Percentiles rank a stretch among this genome's conserved stretches.
These are phyloP conservation scores for Phasianus colchicus DNA, from an alignment of 2,113 vertebrate species.

Conservation along the genomic window DNA sequence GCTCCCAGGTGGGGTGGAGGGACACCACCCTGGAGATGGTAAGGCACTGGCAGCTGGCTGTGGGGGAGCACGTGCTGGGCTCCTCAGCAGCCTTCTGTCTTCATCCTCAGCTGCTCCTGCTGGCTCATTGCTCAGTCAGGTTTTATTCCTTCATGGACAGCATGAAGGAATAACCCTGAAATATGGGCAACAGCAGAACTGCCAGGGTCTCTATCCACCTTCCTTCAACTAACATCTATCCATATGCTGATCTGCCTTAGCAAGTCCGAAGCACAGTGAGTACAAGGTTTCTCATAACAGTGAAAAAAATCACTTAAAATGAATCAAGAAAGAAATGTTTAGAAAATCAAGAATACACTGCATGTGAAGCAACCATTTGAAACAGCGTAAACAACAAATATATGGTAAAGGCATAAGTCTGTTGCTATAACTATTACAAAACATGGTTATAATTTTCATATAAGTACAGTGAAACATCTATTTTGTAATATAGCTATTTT, in stretches of 20 bases:
- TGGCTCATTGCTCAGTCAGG: background rate
- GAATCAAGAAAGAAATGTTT: background rate
- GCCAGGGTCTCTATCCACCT: background rate
- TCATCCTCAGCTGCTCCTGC: background rate
- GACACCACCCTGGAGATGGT: background rate
- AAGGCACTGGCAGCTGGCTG: no score
- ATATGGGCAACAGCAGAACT: background rate
- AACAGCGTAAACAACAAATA: background rate
- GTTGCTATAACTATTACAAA: slow-evolving; percentile 12
- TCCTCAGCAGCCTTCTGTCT: fast-evolving
- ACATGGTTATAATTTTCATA: background rate
- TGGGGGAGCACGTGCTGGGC: background rate
- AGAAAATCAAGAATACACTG: background rate
- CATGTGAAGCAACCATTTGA: background rate
- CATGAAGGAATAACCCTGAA: background rate
- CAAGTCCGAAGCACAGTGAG: background rate
- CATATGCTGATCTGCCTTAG: background rate
- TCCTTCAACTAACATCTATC: background rate
- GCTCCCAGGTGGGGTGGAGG: background rate
- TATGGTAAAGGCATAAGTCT: slow-evolving; percentile 12
- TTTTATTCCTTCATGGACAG: no score
- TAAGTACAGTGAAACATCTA: background rate
- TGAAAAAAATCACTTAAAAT: background rate
- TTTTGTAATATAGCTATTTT: slow-evolving; percentile 14
- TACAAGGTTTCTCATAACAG: background rate